These are phyloP conservation scores for Coregonus suidteri DNA, from an alignment of 2,797 vertebrate species.

Conservation along the genomic window DNA sequence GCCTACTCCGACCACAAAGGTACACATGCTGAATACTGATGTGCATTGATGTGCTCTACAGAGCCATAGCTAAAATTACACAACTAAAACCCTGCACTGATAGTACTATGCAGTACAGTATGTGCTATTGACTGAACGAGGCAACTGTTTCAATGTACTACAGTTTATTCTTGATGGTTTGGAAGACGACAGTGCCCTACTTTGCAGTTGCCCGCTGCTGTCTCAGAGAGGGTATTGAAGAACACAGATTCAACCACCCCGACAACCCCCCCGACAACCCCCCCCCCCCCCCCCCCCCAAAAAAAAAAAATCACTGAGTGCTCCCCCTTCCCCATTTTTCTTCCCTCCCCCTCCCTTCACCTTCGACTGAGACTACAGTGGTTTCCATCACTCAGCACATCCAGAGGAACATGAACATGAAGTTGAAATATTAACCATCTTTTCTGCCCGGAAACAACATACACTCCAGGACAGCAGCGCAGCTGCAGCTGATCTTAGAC, in stretches of 20 bases:
- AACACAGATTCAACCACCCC: slow-evolving; percentile 1
- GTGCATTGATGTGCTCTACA: not conserved
- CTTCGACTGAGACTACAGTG: slow-evolving; percentile 18
- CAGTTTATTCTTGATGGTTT: not conserved
- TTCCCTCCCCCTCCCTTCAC: not conserved
- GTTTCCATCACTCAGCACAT: slow-evolving; percentile 46
- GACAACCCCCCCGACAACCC: not conserved
- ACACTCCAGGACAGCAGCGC: slow-evolving; percentile 41
- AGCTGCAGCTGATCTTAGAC: slow-evolving; percentile 21
- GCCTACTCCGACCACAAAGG: not conserved
- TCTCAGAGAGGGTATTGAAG: not conserved
- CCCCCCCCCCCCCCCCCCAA: slow-evolving; percentile 5
- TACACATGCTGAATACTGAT: slow-evolving; percentile 14
- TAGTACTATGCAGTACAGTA: not conserved
- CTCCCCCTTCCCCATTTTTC: not conserved
- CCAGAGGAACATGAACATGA: slow-evolving; percentile 47
- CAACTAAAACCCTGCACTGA: not conserved
- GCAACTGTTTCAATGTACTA: not conserved
- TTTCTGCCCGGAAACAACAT: slow-evolving; percentile 46
- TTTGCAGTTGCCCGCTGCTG: not conserved
- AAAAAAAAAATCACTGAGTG: not conserved
- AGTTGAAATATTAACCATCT: slow-evolving; percentile 68
- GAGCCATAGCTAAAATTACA: not conserved
- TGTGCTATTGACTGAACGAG: not conserved
- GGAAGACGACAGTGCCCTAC: not conserved